Evolutionary conservation across 2,797 vertebrate species (phyloP).

Genomic region (Spatula versicolor): DNA sequence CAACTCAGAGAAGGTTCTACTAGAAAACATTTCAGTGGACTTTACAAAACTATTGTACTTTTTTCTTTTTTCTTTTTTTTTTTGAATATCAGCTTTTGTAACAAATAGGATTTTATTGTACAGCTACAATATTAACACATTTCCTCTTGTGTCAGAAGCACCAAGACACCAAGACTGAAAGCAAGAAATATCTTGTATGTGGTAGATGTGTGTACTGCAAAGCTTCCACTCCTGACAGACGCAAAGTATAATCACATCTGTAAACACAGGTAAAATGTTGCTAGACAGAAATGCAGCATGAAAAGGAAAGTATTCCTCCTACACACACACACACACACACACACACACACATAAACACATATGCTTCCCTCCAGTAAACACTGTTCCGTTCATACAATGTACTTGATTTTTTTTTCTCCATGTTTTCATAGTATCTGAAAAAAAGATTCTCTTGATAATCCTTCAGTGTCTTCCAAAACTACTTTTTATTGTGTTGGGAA

Average conservation of each 20-base stretch:
- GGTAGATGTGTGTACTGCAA: not conserved
- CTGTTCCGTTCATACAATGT: not conserved
- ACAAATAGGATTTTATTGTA: not conserved
- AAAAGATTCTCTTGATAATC: not conserved
- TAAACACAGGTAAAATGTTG: not conserved
- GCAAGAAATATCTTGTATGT: not conserved
- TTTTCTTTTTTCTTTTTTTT: not conserved
- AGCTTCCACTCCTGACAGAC: not conserved
- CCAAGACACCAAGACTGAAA: not conserved
- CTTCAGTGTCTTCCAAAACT: not conserved
- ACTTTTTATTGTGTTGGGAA: not conserved
- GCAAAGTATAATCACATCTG: not conserved
- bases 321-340: not conserved
- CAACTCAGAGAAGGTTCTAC: not conserved
- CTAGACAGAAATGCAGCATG: not conserved
- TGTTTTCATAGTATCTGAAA: not conserved
- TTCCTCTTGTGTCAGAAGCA: not conserved
- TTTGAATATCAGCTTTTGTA: not conserved
- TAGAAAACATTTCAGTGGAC: not conserved
- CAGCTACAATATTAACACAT: not conserved
- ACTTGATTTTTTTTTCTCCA: not conserved
- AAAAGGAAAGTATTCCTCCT: not conserved
- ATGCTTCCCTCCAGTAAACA: not conserved
- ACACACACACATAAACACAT: not conserved
- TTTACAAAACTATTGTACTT: not conserved